Evolutionary conservation across 2,113 vertebrate species (phyloP).

Genomic region (Rhynchopsitta pachyrhyncha): DNA sequence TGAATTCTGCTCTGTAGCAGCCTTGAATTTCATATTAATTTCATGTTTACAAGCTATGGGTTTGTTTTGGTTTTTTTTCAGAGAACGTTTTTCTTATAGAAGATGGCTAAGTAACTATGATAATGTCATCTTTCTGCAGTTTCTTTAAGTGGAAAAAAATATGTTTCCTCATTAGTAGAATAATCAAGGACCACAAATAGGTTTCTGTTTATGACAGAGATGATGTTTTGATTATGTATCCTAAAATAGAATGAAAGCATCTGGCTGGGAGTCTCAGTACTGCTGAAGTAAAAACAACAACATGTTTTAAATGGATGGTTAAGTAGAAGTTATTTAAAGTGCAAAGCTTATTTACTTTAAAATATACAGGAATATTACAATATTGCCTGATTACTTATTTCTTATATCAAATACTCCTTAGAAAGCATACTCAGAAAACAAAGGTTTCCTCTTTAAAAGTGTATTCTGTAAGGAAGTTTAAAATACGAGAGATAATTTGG

Average conservation of each 20-base stretch:
- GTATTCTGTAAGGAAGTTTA: background rate
- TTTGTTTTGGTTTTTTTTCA: fast-evolving
- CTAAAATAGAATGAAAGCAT: background rate
- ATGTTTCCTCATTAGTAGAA: background rate
- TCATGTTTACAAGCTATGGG: background rate
- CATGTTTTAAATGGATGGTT: background rate
- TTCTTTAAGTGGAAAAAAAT: background rate
- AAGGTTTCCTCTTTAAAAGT: background rate
- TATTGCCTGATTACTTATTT: background rate
- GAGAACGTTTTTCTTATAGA: background rate
- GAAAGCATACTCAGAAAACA: background rate
- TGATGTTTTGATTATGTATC: background rate
- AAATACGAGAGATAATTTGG: background rate
- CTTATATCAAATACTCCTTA: background rate
- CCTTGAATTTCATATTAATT: background rate
- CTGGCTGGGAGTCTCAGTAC: background rate
- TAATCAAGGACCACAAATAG: background rate
- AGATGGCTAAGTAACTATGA: background rate
- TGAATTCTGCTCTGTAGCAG: background rate
- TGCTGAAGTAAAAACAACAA: background rate
- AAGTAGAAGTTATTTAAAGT: background rate
- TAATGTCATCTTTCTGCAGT: background rate
- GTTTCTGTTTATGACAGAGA: slow-evolving; percentile 3
- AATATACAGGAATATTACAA: background rate
- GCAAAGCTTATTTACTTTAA: background rate